A percentile compares a stretch with the other conserved stretches of the same genome.
Conservation (phyloP, 2,797 vertebrate species). For the Muraenolepis orangiensis region DNA sequence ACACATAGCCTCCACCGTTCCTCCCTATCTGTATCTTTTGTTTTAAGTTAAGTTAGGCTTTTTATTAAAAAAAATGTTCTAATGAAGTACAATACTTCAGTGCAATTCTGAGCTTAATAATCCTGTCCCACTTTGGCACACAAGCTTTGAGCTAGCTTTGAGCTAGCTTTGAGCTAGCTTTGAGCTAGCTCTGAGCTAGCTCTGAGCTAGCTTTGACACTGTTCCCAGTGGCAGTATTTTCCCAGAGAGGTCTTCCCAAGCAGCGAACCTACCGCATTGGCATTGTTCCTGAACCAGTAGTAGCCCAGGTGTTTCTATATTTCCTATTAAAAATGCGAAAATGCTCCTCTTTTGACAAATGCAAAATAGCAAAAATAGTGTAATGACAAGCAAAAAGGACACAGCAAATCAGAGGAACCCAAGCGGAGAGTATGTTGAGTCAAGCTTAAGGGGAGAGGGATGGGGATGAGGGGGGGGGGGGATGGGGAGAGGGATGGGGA, state of each 20-base stretch:
- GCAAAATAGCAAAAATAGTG: constrained; percentile 47
- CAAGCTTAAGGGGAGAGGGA: neutral
- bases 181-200: too few relatives aligned
- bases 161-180: too few relatives aligned
- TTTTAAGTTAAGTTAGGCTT: too few relatives aligned
- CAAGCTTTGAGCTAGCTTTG: too few relatives aligned
- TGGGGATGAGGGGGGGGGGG: too few relatives aligned
- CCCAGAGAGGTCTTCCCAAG: constrained; percentile 53
- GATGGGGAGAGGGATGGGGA: neutral
- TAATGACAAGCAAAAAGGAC: constrained; percentile 46
- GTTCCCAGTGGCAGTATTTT: constrained; percentile 43
- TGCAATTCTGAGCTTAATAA: constrained; percentile 29
- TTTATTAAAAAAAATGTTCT: too few relatives aligned
- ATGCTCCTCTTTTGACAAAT: constrained; percentile 43
- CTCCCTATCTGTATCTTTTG: too few relatives aligned
- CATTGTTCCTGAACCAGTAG: neutral
- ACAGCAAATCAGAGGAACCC: constrained; percentile 1
- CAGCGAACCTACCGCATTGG: neutral
- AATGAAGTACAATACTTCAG: too few relatives aligned
- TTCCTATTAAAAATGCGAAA: constrained; percentile 21
- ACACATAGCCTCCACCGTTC: too few relatives aligned
- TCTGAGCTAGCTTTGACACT: constrained; percentile 53
- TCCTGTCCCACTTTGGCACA: constrained; percentile 48
- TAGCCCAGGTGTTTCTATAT: neutral
- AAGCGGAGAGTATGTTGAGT: neutral